Percentiles rank a stretch among this genome's conserved stretches.
Conservation (phyloP, 2,888 invertebrate genomes). For the Scaptomyza flava region DNA sequence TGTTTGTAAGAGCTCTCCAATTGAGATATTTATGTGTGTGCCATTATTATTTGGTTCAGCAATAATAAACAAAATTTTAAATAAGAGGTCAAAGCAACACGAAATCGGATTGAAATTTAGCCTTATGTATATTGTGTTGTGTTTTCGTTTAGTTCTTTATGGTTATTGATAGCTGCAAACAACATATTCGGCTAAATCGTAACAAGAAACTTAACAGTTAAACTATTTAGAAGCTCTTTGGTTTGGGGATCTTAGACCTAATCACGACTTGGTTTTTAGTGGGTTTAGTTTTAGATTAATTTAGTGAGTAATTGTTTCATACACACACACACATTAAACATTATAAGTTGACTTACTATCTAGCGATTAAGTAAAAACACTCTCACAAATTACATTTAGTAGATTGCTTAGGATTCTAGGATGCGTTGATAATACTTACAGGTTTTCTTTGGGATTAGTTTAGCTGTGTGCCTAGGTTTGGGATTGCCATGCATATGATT, state of each 20-base stretch:
- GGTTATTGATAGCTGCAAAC: slow-evolving; percentile 41
- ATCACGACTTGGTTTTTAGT: slow-evolving; percentile 63
- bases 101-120: slow-evolving; percentile 12
- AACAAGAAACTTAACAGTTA: slow-evolving; percentile 54
- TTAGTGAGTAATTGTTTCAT: slow-evolving; percentile 18
- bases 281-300: slow-evolving; percentile 9
- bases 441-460: slow-evolving; percentile 34
- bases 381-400: slow-evolving; percentile 30
- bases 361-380: slow-evolving; percentile 63
- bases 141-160: slow-evolving; percentile 9
- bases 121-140: slow-evolving; percentile 23
- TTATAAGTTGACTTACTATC: slow-evolving; percentile 33
- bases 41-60: slow-evolving; percentile 40
- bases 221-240: slow-evolving; percentile 67
- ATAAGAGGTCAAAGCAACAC: slow-evolving; percentile 16
- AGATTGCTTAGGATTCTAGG: slow-evolving; percentile 65
- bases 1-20: slow-evolving; percentile 19
- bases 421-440: slow-evolving; percentile 69
- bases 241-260: slow-evolving; percentile 75
- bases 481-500: slow-evolving; percentile 28
- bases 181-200: slow-evolving; percentile 30
- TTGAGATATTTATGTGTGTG: slow-evolving; percentile 37
- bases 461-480: slow-evolving; percentile 10
- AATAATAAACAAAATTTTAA: slow-evolving; percentile 49
- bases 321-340: slow-evolving; percentile 12